Evolutionary conservation across 1,140 invertebrate species (phyloP).

Genomic region (Vollenhovia emeryi): DNA sequence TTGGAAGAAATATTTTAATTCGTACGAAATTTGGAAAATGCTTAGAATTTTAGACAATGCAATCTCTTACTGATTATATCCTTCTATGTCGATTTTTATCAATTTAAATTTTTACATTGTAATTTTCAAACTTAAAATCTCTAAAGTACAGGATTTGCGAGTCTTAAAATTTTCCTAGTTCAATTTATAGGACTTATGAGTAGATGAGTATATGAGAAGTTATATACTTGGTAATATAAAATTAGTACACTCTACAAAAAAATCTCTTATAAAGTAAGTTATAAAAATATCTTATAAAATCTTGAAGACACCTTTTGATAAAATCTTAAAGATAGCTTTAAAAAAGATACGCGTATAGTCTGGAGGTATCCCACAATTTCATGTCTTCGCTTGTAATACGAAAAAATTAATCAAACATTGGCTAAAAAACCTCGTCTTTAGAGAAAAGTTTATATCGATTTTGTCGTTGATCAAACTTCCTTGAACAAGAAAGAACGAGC

Average conservation of each 20-base stretch:
- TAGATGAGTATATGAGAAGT: background rate
- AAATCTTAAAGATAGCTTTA: background rate
- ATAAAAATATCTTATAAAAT: background rate
- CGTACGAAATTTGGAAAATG: background rate
- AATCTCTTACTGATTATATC: background rate
- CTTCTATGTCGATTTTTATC: background rate
- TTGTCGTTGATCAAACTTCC: background rate
- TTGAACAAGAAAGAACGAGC: background rate
- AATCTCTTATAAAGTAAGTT: background rate
- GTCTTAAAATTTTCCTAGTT: background rate
- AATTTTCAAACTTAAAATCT: background rate
- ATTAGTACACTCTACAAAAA: background rate
- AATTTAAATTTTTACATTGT: background rate
- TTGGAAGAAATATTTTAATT: background rate
- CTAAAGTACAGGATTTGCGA: background rate
- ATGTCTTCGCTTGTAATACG: background rate
- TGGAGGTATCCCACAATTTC: background rate
- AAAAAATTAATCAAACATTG: constrained; percentile 37
- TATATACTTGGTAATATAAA: background rate
- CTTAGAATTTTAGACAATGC: background rate
- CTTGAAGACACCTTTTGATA: background rate
- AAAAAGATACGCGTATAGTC: background rate
- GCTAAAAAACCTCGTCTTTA: background rate
- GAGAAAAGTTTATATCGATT: background rate
- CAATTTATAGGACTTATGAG: no score